phyloP scores from a whole-genome alignment of 2,888 invertebrate genomes.

The Drosophila suboccidentalis region DNA sequence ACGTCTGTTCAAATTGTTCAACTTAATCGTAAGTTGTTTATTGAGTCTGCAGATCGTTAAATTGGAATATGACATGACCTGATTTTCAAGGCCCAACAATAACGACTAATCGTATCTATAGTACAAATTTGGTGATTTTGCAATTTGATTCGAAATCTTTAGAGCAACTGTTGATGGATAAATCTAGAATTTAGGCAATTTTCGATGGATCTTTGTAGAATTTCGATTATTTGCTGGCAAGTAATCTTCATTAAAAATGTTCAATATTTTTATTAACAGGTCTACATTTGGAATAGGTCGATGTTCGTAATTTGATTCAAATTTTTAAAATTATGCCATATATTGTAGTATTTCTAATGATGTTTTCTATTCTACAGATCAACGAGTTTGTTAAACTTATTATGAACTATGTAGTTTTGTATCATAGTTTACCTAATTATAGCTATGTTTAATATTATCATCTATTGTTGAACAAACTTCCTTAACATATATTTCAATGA shows the following conservation, averaged over 20 bases:
- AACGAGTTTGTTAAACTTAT: neutral
- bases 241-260: neutral
- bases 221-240: too few relatives aligned
- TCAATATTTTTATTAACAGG: neutral
- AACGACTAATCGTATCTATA: neutral
- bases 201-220: neutral
- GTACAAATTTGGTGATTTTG: slow-evolving; percentile 1
- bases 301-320: too few relatives aligned
- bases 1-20: slow-evolving; percentile 40
- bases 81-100: slow-evolving; percentile 42
- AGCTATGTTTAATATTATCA: neutral
- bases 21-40: slow-evolving; percentile 57
- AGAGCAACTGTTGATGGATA: neutral
- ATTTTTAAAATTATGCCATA: too few relatives aligned
- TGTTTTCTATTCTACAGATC: neutral
- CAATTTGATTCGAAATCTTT: slow-evolving; percentile 4
- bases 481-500: neutral
- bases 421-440: neutral
- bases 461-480: neutral
- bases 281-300: neutral
- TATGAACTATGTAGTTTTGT: neutral
- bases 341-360: too few relatives aligned
- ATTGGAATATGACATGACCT: slow-evolving; percentile 44
- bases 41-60: slow-evolving; percentile 41
- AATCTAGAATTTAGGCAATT: neutral